Percentiles rank a stretch among this genome's conserved stretches.
phyloP scores from a whole-genome alignment of 2,797 vertebrate genomes.

The Alouatta caraya region DNA sequence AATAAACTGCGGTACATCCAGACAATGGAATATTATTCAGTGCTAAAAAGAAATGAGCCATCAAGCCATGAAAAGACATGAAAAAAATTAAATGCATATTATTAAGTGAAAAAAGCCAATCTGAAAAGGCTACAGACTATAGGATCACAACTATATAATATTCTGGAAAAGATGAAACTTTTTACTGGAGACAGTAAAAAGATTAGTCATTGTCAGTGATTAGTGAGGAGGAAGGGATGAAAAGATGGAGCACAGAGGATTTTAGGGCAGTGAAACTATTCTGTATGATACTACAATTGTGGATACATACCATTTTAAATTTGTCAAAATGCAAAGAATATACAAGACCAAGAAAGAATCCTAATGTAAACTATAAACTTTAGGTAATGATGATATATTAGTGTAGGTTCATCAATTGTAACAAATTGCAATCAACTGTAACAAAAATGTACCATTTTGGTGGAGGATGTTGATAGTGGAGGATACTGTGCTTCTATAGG shows the following conservation, averaged over 20 bases:
- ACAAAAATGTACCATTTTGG: background rate
- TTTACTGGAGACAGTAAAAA: background rate
- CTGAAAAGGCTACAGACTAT: background rate
- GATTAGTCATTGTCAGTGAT: background rate
- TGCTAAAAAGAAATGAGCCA: constrained; percentile 15
- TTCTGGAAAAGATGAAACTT: constrained; percentile 29
- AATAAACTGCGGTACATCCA: background rate
- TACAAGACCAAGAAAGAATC: background rate
- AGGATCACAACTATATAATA: background rate
- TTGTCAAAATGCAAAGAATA: background rate
- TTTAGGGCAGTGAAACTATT: constrained; percentile 14
- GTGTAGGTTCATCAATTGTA: background rate
- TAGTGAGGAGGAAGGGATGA: background rate
- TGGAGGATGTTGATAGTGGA: background rate
- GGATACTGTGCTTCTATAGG: background rate
- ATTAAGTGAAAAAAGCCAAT: constrained; percentile 14
- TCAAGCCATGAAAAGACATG: background rate
- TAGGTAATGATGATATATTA: background rate
- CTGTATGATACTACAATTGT: background rate
- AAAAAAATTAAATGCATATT: constrained; percentile 3
- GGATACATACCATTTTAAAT: background rate
- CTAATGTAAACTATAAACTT: background rate
- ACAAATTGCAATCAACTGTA: background rate
- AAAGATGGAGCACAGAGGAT: background rate
- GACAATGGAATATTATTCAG: constrained; percentile 29